Base-by-base conservation (phyloP, 2,888 invertebrate genomes). In the Rutpela maculata region DNA sequence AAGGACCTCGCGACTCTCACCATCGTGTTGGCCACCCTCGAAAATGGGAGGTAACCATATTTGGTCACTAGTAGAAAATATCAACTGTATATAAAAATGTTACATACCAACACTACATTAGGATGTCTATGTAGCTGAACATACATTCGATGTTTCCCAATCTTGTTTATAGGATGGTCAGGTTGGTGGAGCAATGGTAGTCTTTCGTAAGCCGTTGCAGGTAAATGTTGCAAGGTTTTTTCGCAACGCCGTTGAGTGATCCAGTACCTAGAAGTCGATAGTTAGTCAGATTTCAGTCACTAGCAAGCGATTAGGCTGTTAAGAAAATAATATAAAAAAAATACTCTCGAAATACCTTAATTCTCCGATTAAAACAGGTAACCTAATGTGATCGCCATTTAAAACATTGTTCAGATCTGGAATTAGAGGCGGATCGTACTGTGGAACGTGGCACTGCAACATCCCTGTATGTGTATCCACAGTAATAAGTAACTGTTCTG, bases 391-490 rank as follows among this genome's bases (percentile, higher is more conserved):
- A 89, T 96, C 96, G 0, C 93, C 92, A 87, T 95, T 96, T 7
- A 98, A 92, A 59, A 95, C 94, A 63, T 93, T 91, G 83, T 97
- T 97, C 76, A 98, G 92, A 77, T 98, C 98, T 2, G 93, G 92
- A 85, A 96, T 94, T 80, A 95, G 91, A 38, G 95, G 95, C 76
- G 96, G 95, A 82, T 96, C 95, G 90, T 97, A 97, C 87, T 97
- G 97, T 11, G 97, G 97, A 62, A 98, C 96, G 86, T 98, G 97
- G 83, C 97, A 96, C 81, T 97, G 95, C 84, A 97, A 92, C 90
- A 96, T 95, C 0, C 99, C 99, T 9, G 97, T 97, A 89, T 98
- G 98, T 43, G 98, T 97, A 89, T 98, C 98, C 69, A 99, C 97
- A 31, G 98, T 96, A 76, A 99, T 95, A 76, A 98, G 92, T 81